A percentile compares a stretch with the other conserved stretches of the same genome.
Conservation (phyloP, 1,140 invertebrate genomes). For the Lordiphosa stackelbergi region DNA sequence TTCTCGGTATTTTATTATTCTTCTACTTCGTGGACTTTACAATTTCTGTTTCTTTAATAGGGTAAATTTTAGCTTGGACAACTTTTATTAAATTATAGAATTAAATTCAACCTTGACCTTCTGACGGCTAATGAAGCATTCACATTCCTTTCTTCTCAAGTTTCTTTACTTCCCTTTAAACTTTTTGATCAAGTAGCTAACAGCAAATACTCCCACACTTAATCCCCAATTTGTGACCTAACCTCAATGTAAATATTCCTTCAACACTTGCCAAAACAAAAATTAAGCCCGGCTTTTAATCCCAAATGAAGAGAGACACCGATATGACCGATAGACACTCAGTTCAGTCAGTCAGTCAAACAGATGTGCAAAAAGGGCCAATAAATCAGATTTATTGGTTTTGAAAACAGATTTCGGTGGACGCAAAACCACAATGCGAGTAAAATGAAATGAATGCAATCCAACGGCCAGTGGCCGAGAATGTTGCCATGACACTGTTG, state of each 20-base stretch:
- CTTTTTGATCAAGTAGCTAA: no score
- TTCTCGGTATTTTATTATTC: no score
- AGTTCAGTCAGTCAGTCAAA: background rate
- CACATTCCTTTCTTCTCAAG: no score
- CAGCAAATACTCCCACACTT: constrained; percentile 3
- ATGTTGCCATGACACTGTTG: constrained; percentile 48
- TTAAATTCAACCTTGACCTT: no score
- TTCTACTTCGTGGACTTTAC: no score
- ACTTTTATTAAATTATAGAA: no score
- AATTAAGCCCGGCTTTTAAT: constrained; percentile 17
- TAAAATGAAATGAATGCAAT: constrained; percentile 40
- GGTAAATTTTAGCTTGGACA: no score
- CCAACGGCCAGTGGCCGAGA: constrained; percentile 5
- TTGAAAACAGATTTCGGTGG: constrained; percentile 67
- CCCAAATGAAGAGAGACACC: constrained; percentile 18
- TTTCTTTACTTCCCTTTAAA: no score
- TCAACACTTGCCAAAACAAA: constrained; percentile 16
- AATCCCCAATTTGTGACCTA: constrained; percentile 22
- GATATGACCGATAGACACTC: constrained; percentile 8
- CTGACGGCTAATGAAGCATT: no score
- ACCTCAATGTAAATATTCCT: constrained; percentile 31
- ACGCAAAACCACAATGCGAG: constrained; percentile 49
- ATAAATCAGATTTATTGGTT: constrained; percentile 76
- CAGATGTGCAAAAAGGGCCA: constrained; percentile 31
- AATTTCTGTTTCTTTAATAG: no score